Evolutionary conservation across 2,797 vertebrate genomes (phyloP), one percentile per base, ranked within the genome.

Genomic region (Glyptemys insculpta): DNA sequence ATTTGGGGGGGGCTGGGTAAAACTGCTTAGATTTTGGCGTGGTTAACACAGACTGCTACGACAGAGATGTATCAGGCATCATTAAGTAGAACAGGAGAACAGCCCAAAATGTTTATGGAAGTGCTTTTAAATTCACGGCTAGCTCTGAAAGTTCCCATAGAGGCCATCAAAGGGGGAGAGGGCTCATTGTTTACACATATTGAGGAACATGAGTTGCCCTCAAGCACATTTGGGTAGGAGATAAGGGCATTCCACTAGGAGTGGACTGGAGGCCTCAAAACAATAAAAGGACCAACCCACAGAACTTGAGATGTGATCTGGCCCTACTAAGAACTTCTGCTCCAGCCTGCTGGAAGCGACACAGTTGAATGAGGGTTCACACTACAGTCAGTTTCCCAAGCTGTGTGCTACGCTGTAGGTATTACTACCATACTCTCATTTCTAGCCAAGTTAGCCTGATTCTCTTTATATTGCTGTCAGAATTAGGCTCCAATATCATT

Each of bases 241-340:
- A 65, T 62, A n/a, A 62, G 7, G 62, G 16, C 34, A 65, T n/a
- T 65, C 16, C 62, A 34, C 31, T 62, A 65, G 62, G 34, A 65
- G 15, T n/a, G 62, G 62, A 65, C 62, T 65, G 16, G 62, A n/a
- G 16, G 16, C 62, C 62, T 65, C 62, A 29, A 12, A 47, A 49
- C 5, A 8, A 2, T 31, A 29, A 2, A 15, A 21, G 5, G 4
- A 54, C 12, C 41, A 72, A 31, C 5, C 2, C 1, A 0, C 29
- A 44, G 56, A 16, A 78, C 37, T 11, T 25, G 68, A 72, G 37
- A 41, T 41, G 18, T 72, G 59, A 72, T 72, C 21, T 72, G 21
- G 37, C 7, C 25, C 37, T 25, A 12, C 41, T 44, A 76, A 29
- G 25, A 44, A 25, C 41, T 41, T 44, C 21, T 44, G 4, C 23